These are phyloP conservation scores for Diadumene lineata DNA, from an alignment of 92 coral and sea anemone species.

Conservation along the genomic window DNA sequence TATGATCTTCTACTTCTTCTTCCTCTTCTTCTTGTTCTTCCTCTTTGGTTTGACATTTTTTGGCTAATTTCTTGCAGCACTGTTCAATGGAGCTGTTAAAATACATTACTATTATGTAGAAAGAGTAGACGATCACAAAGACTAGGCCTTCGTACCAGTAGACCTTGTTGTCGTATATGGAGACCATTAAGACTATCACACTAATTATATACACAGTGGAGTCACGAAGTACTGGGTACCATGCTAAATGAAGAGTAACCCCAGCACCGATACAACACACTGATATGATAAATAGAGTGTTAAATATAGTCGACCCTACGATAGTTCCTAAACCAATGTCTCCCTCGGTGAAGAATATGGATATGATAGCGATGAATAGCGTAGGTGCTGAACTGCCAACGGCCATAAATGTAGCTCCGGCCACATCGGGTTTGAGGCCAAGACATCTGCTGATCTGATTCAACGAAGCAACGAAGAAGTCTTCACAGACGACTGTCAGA, in stretches of 20 bases:
- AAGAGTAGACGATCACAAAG: constrained; percentile 64
- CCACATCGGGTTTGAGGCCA: constrained; percentile 92
- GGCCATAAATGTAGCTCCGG: constrained; percentile 99
- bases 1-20: constrained; percentile 15
- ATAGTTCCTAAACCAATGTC: constrained; percentile 98
- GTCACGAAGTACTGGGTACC: constrained; percentile 91
- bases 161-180: constrained; percentile 81
- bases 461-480: constrained; percentile 93
- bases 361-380: constrained; percentile 87
- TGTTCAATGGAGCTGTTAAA: constrained; percentile 59
- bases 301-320: constrained; percentile 94
- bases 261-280: constrained; percentile 88
- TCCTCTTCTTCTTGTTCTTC: constrained; percentile 42
- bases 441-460: constrained; percentile 85
- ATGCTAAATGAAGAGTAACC: constrained; percentile 59
- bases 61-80: constrained; percentile 41
- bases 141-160: constrained; percentile 94
- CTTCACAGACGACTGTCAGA: constrained; percentile 91
- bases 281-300: constrained; percentile 91
- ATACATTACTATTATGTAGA: constrained; percentile 89
- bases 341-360: constrained; percentile 96
- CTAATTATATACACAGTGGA: constrained; percentile 79
- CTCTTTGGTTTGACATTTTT: constrained; percentile 1
- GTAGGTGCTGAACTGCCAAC: constrained; percentile 99
- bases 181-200: constrained; percentile 73